phyloP scores from a whole-genome alignment of 1,140 invertebrate species.

The Brachionus rubens region DNA sequence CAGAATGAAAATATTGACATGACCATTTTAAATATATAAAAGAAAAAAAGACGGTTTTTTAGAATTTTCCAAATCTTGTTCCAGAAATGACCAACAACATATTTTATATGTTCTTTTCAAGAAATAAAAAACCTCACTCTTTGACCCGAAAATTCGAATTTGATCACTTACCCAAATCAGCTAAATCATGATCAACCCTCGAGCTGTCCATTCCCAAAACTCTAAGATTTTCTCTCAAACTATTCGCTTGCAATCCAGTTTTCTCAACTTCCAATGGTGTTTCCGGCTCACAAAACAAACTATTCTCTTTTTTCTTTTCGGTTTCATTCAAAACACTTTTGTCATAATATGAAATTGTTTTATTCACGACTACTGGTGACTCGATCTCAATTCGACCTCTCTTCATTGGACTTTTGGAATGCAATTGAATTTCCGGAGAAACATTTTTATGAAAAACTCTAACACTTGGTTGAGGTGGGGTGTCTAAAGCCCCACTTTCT shows the following conservation, averaged over 20 bases:
- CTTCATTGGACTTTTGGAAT: background rate
- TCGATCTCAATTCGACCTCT: no score
- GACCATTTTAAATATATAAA: no score
- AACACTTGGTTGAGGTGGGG: slow-evolving; percentile 5
- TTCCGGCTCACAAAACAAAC: background rate
- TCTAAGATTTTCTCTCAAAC: background rate
- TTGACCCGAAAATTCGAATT: no score
- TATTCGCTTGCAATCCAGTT: background rate
- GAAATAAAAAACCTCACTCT: background rate
- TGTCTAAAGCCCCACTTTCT: background rate
- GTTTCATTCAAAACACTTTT: no score
- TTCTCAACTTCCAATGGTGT: background rate
- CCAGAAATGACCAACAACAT: no score
- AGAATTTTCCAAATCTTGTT: background rate
- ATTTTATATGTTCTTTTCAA: no score
- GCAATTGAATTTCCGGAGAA: background rate
- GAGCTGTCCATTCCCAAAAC: background rate
- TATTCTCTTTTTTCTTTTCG: no score
- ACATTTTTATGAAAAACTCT: background rate
- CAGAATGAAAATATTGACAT: no score
- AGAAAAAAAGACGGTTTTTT: no score
- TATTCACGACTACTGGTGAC: no score
- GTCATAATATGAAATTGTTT: no score
- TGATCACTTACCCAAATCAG: slow-evolving; percentile 6
- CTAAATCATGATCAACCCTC: slow-evolving; percentile 1